Evolutionary conservation across 2,113 vertebrate genomes (phyloP).

Genomic region (Mustela lutreola): DNA sequence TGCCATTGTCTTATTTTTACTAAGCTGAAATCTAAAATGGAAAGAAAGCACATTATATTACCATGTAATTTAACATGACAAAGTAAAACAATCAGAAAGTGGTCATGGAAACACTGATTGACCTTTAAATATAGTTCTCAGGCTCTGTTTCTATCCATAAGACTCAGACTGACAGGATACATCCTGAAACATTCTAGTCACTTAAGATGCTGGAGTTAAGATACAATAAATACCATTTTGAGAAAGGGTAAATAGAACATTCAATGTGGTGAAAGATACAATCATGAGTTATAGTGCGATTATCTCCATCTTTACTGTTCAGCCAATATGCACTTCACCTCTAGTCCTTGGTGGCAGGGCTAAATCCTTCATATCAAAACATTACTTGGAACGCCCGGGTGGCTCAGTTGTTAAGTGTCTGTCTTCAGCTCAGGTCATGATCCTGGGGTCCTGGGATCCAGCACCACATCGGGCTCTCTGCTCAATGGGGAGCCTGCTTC

Average conservation of each 20-base stretch:
- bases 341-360: neutral
- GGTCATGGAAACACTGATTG: neutral
- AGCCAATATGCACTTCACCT: neutral
- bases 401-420: too few species aligned
- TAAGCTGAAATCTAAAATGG: neutral
- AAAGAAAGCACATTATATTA: neutral
- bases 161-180: neutral
- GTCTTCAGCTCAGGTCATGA: too few species aligned
- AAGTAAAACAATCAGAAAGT: neutral
- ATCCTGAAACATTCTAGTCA: neutral
- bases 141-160: neutral
- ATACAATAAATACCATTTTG: neutral
- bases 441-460: too few species aligned
- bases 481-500: too few species aligned
- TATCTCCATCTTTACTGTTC: neutral
- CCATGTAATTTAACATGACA: conserved; percentile 17
- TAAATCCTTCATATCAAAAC: neutral
- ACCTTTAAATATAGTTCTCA: conserved; percentile 33
- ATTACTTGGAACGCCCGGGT: neutral
- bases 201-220: neutral
- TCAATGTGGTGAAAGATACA: neutral
- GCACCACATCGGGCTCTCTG: too few species aligned
- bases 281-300: neutral
- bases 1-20: neutral
- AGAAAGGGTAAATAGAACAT: neutral